Evolutionary conservation across 2,797 vertebrate species (phyloP), one percentile per base, ranked within the genome.

Genomic region (Spinus olivaceus): DNA sequence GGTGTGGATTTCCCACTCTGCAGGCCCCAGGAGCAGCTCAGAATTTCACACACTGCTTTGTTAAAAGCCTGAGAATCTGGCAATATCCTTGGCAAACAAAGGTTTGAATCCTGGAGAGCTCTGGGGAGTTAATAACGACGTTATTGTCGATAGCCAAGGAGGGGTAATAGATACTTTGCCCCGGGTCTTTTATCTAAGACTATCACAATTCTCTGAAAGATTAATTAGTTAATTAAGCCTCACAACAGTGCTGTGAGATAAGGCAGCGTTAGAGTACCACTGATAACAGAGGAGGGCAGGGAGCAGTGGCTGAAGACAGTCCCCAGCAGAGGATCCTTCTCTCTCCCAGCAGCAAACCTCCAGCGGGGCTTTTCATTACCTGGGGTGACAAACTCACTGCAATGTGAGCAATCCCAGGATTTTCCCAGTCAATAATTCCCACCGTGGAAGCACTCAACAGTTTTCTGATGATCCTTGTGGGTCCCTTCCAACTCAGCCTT

Each of bases 211-310:
- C 71, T 66, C 37, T 14, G 32, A 37, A 35, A 79, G 92, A 87
- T 95, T 83, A 83, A 93, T 94, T 86, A 86, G 69, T 78, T 94
- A 86, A 92, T 92, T 86, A 94, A 86, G 85, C 80, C 54, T 64
- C 77, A 10, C 63, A 76, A 28, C 14, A 13, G 54, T 1, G 47
- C 86, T 47, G 60, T 17, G 33, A 91, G 92, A 93, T 94, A 94
- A 92, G 74, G 74, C 44, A 86, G 72, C 30, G 3, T 56, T 46
- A 10, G 35, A 51, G 44, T 3, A 15, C 5, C 53, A 0, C 50
- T 37, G 87, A 82, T 81, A 74, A 53, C 33, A 60, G 49, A 5
- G 17, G 44, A 46, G 72, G 72, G 57, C 51, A 59, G 83, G 74
- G 42, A 44, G 3, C n/a, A 11, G 41, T 12, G 54, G 0, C 22